Evolutionary conservation across 2,888 invertebrate genomes (phyloP).

Genomic region (Helleia helle): DNA sequence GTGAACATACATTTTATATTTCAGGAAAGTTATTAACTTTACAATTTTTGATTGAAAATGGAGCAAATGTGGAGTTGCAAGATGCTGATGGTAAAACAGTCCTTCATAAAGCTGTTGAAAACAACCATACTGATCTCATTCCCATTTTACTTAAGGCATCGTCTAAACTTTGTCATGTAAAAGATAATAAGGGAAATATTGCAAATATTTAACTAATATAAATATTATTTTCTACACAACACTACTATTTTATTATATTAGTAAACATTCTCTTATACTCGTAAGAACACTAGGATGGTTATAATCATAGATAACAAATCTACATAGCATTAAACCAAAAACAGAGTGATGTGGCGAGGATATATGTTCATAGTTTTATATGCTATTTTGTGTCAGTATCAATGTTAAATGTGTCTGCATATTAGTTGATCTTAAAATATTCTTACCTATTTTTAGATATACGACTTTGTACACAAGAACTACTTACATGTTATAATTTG

Average conservation of each 20-base stretch:
- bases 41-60: conserved; percentile 75
- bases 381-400: not conserved
- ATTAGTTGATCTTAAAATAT: conserved; percentile 5
- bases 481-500: not conserved
- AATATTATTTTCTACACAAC: conserved; percentile 1
- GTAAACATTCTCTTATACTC: not conserved
- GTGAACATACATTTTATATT: no score
- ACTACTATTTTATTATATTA: not conserved
- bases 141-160: conserved; percentile 47
- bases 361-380: not conserved
- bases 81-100: conserved; percentile 88
- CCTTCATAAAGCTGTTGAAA: conserved; percentile 82
- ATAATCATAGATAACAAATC: not conserved
- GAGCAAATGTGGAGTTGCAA: conserved; percentile 76
- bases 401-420: conserved; percentile 4
- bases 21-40: conserved; percentile 79
- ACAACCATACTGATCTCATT: conserved; percentile 60
- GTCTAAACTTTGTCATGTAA: conserved; percentile 39
- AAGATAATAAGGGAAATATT: conserved; percentile 54
- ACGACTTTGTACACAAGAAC: conserved; percentile 5
- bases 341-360: not conserved
- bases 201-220: conserved; percentile 48
- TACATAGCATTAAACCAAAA: not conserved
- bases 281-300: not conserved
- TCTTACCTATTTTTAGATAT: conserved; percentile 8